phyloP scores from a whole-genome alignment of 2,888 invertebrate genomes.

The Coleophora flavipennella region DNA sequence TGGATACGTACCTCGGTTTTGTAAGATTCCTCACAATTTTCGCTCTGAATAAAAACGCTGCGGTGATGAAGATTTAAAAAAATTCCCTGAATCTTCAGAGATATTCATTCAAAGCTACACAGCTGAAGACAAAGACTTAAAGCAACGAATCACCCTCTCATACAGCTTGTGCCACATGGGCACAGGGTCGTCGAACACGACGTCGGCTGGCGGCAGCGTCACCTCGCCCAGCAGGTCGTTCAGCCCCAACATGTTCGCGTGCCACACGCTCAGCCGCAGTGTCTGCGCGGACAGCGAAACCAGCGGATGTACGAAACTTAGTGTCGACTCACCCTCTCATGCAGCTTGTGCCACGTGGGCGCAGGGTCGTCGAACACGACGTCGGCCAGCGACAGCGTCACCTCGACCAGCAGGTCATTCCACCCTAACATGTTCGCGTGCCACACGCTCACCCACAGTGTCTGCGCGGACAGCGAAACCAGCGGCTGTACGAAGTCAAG shows the following conservation, averaged over 20 bases:
- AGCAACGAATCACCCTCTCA: conserved; percentile 81
- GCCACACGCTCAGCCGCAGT: conserved; percentile 97
- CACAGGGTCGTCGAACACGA: conserved; percentile 93
- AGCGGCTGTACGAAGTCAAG: conserved; percentile 91
- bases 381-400: conserved; percentile 91
- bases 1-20: too few species aligned
- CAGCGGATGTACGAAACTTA: conserved; percentile 90
- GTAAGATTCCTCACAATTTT: too few species aligned
- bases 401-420: conserved; percentile 97
- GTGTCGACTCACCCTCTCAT: conserved; percentile 88
- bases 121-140: too few species aligned
- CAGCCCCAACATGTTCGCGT: conserved; percentile 96
- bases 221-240: conserved; percentile 98
- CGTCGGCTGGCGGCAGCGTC: conserved; percentile 91
- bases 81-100: too few species aligned
- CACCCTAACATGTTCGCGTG: conserved; percentile 98
- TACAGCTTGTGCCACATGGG: conserved; percentile 93
- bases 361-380: conserved; percentile 94
- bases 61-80: too few species aligned
- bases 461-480: conserved; percentile 89
- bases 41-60: too few species aligned
- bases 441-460: conserved; percentile 97
- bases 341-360: conserved; percentile 92
- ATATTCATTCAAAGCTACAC: too few species aligned
- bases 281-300: conserved; percentile 91